A percentile compares a stretch with the other conserved stretches of the same genome.
Conservation (phyloP, 2,888 invertebrate species). For the Agonum fuliginosum region DNA sequence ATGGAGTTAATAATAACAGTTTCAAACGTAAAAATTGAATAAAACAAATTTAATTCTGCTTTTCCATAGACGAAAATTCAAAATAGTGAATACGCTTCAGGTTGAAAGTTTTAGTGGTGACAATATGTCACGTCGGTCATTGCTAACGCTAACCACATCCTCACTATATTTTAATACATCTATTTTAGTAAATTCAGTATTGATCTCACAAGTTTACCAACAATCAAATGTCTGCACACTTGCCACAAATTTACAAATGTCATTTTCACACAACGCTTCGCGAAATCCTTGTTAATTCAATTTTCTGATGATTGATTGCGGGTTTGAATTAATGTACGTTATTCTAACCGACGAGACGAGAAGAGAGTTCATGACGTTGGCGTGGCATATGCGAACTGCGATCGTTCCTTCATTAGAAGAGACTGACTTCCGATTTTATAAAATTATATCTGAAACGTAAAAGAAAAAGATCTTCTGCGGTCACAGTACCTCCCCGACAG, state of each 20-base stretch:
- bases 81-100: too few relatives aligned
- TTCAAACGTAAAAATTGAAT: too few relatives aligned
- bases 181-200: slow-evolving; percentile 2
- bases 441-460: too few relatives aligned
- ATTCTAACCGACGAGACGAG: neutral
- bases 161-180: neutral
- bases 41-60: too few relatives aligned
- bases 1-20: too few relatives aligned
- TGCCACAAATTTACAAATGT: slow-evolving; percentile 51
- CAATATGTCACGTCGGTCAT: too few relatives aligned
- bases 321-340: slow-evolving; percentile 42
- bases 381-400: neutral
- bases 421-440: too few relatives aligned
- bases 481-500: too few relatives aligned
- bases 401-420: slow-evolving; percentile 28
- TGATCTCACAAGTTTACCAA: neutral
- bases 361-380: neutral
- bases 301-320: slow-evolving; percentile 52
- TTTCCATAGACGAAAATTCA: too few relatives aligned
- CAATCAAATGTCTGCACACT: slow-evolving; percentile 24
- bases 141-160: neutral
- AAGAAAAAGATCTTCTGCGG: too few relatives aligned
- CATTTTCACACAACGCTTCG: slow-evolving; percentile 48
- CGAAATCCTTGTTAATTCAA: slow-evolving; percentile 50
- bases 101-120: too few relatives aligned